These are phyloP conservation scores for Paraplagusia blochii DNA, from an alignment of 2,113 vertebrate species.

Conservation along the genomic window DNA sequence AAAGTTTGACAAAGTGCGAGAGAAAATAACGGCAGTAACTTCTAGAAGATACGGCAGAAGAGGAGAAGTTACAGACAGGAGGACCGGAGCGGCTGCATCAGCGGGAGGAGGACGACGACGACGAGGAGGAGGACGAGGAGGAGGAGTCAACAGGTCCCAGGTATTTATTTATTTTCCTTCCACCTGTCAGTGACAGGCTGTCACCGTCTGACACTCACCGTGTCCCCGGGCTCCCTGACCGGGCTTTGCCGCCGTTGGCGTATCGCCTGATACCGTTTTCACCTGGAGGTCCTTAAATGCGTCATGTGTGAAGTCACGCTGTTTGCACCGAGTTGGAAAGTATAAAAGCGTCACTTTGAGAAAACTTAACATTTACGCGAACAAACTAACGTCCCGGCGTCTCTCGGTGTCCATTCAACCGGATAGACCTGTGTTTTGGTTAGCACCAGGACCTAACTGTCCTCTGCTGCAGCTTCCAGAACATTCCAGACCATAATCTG, in stretches of 20 bases:
- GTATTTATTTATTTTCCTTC: slow-evolving; percentile 54
- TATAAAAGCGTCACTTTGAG: not conserved
- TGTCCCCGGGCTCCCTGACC: not conserved
- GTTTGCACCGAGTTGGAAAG: not conserved
- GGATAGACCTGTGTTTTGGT: not conserved
- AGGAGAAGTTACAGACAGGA: not conserved
- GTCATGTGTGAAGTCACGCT: slow-evolving; percentile 4
- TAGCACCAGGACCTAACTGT: slow-evolving; percentile 41
- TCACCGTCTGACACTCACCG: slow-evolving; percentile 53
- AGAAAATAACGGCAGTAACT: slow-evolving; percentile 40
- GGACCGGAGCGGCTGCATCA: not conserved
- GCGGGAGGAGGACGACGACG: slow-evolving; percentile 43
- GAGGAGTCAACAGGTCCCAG: slow-evolving; percentile 83
- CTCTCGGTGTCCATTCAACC: not conserved
- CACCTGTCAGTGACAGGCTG: slow-evolving; percentile 59
- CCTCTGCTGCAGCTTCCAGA: not conserved
- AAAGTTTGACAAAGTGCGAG: slow-evolving; percentile 55
- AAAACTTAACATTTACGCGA: not conserved
- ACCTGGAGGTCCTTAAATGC: slow-evolving; percentile 32
- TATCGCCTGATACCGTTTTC: not conserved
- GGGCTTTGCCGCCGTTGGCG: not conserved
- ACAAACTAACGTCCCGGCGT: no score
- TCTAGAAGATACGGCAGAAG: slow-evolving; percentile 12
- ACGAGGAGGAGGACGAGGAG: slow-evolving; percentile 76
- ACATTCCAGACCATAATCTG: slow-evolving; percentile 6